Evolutionary conservation across 2,113 vertebrate genomes (phyloP).

Genomic region (Podarcis raffonei): DNA sequence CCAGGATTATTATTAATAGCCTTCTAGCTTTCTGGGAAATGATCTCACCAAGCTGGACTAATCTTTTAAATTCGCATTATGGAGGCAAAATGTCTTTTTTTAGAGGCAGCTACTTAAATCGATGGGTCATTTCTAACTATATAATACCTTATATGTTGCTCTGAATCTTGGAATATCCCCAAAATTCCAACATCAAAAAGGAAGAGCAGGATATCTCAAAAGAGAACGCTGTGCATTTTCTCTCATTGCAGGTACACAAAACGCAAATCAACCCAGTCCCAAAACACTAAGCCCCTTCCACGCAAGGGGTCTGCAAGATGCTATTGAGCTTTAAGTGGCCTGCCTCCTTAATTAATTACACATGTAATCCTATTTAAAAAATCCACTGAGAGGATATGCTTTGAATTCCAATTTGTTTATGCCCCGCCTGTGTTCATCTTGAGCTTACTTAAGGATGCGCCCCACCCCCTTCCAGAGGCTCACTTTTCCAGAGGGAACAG

Average conservation of each 20-base stretch:
- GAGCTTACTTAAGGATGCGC: not conserved
- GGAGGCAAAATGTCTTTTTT: conserved; percentile 35
- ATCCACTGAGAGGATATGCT: not conserved
- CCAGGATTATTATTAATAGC: conserved; percentile 61
- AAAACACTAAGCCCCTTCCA: not conserved
- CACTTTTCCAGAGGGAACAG: not conserved
- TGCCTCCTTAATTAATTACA: not conserved
- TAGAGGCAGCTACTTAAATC: conserved; percentile 25
- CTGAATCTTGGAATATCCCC: not conserved
- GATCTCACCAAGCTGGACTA: conserved; percentile 47
- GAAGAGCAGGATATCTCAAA: not conserved
- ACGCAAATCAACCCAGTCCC: not conserved
- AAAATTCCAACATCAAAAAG: not conserved
- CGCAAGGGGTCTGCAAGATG: not conserved
- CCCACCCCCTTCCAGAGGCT: not conserved
- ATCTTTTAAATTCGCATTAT: conserved; percentile 47
- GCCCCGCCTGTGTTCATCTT: not conserved
- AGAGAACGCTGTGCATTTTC: not conserved
- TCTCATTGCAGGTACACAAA: no score
- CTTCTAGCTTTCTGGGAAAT: conserved; percentile 56
- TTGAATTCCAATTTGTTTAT: not conserved
- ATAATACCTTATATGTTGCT: not conserved
- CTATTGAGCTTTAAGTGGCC: not conserved
- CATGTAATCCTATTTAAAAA: not conserved
- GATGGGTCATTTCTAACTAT: not conserved